Evolutionary conservation across 1,140 invertebrate genomes (phyloP), one percentile per base, ranked within the genome.

Genomic region (Tetramorium parvispinum): DNA sequence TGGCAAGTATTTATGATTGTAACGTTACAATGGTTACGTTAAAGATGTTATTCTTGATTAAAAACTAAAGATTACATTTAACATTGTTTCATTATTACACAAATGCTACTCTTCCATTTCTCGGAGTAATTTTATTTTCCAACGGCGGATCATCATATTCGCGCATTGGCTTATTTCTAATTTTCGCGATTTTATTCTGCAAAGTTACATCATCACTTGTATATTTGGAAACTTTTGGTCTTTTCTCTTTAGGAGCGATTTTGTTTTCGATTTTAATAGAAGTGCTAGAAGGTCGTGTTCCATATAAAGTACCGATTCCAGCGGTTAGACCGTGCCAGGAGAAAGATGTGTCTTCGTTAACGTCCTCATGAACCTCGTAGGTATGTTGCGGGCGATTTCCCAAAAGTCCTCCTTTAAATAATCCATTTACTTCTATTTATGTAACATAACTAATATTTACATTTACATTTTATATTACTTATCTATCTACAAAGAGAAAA

Each of bases 331-430:
- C 87, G 21, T 87, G 88, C 88, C 88, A 89, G 7, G 27, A 21
- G 21, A 91, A 91, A 8, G 82, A 83, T 16, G 66, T 59, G 0
- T 88, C 91, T 18, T 93, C 92, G 24, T 93, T 85, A 18, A 94
- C 43, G 11, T 86, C 49, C 13, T 94, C 93, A 32, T 91, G 85
- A 5, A 93, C 93, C n/a, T 91, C 86, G 66, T 93, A 94, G 2
- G 51, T 76, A 43, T 89, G 46, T 11, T 88, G 40, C 27, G 83
- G 55, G 27, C 40, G 79, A 57, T 82, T 46, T 32, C 66, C 82
- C 8, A 24, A 18, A n/a, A 40, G 46, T 61, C 18, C 55, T 21
- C 24, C 66, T 82, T 70, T 21, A 40, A 76, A 77, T 3, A 5
- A 77, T 73, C 6, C 11, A 21, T 57, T 57, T 27, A 7, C 3